Evolutionary conservation across 2,888 invertebrate genomes (phyloP), one percentile per base, ranked within the genome.

Genomic region (Ornithoptera priamus): DNA sequence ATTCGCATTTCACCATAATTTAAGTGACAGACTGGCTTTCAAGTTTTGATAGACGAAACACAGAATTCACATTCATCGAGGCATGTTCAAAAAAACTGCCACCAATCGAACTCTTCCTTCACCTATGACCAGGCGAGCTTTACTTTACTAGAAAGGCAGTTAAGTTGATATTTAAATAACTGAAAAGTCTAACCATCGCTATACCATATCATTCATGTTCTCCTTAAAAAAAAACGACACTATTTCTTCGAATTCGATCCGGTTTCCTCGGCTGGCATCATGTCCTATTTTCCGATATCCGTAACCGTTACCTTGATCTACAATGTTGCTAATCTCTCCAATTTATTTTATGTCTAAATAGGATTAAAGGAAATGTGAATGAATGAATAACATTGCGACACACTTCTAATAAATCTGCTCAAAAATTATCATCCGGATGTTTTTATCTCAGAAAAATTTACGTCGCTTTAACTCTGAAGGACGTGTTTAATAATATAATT

Each of bases 261-360:
- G 18, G 53, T 53, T 5, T 17, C 53, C 53, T 53, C 6, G 1
- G 17, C 53, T 39, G 53, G 15, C 53, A 53, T 15, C 17, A n/a
- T 18, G 53, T 36, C 56, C 53, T 64, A 56, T 53, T 65, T 65
- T 57, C 24, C 15, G 46, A 61, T 57, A 22, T 59, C 42, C 42
- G 42, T 62, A 62, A 57, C 57, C 42, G 46, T 61, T 22, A 61
- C 65, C 69, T 69, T 69, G 65, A 46, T 57, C 65, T 65, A 69
- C n/a, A 65, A 69, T 62, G 58, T 65, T 36, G 65, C 65, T 65
- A 65, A 69, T 69, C 62, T 69, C 56, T 24, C 12, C 42, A 1
- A 69, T 69, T 65, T 62, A 30, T 65, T 65, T 17, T 59, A 65
- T 36, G 65, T 69, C 57, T 69, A 62, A 65, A 69, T 20, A n/a